These are phyloP conservation scores for Pseudorectes ferrugineus DNA, from an alignment of 2,113 vertebrate species.

Conservation along the genomic window DNA sequence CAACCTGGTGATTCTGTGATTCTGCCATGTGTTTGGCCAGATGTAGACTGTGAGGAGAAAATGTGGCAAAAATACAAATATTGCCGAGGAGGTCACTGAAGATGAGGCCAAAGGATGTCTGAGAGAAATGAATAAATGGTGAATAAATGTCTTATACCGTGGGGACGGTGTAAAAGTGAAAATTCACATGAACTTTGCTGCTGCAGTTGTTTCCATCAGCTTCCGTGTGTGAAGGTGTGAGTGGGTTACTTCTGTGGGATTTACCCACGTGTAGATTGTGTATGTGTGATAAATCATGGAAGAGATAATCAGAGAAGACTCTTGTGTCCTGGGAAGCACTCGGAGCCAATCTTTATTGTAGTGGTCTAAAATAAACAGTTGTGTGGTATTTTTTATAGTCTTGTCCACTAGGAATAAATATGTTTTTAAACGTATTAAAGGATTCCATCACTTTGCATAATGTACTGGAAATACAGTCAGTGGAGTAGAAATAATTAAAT, in stretches of 20 bases:
- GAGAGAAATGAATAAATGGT: not conserved
- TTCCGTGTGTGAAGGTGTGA: too few species aligned
- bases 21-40: rapidly evolving
- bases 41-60: not conserved
- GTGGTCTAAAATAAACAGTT: not conserved
- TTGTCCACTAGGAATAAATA: not conserved
- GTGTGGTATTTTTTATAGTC: not conserved
- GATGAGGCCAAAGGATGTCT: not conserved
- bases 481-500: not conserved
- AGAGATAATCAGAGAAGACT: not conserved
- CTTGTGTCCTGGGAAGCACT: not conserved
- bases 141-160: not conserved
- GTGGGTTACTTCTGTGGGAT: not conserved
- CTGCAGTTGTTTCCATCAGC: not conserved
- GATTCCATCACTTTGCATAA: not conserved
- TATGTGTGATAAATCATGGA: not conserved
- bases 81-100: not conserved
- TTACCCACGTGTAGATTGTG: not conserved
- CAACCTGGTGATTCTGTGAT: not conserved
- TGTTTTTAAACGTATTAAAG: not conserved
- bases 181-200: not conserved
- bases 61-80: not conserved
- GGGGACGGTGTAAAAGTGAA: not conserved
- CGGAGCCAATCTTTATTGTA: not conserved
- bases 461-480: not conserved